Evolutionary conservation across 2,888 invertebrate genomes (phyloP).

Genomic region (Reticulitermes lucifugus): DNA sequence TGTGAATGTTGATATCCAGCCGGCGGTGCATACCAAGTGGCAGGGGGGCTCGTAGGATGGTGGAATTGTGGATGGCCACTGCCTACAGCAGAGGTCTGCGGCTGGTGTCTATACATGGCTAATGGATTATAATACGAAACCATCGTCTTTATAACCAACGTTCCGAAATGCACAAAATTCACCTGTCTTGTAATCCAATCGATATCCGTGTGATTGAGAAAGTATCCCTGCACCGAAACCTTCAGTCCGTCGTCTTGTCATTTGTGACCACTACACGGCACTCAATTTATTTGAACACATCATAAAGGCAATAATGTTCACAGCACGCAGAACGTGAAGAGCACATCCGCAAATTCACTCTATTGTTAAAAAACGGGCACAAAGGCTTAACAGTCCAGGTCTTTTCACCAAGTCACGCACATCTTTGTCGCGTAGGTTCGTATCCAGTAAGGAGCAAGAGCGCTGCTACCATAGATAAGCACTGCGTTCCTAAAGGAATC

Average conservation of each 20-base stretch:
- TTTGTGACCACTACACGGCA: neutral
- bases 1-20: conserved; percentile 71
- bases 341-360: too few species aligned
- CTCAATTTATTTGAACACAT: neutral
- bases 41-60: conserved; percentile 57
- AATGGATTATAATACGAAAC: conserved; percentile 80
- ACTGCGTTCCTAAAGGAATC: too few species aligned
- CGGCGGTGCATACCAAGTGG: conserved; percentile 62
- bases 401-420: neutral
- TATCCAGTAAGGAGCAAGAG: neutral
- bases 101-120: conserved; percentile 76
- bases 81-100: conserved; percentile 57
- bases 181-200: neutral
- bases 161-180: conserved; percentile 11
- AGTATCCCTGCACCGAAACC: neutral
- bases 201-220: neutral
- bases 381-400: too few species aligned
- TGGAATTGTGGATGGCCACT: conserved; percentile 57
- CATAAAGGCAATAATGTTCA: too few species aligned
- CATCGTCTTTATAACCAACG: conserved; percentile 64
- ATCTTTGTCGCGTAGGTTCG: neutral
- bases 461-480: neutral
- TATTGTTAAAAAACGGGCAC: too few species aligned
- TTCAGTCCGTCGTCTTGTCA: neutral
- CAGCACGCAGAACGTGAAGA: too few species aligned